A percentile compares a stretch with the other conserved stretches of the same genome.
Evolutionary conservation across 2,797 vertebrate species (phyloP).

Genomic region (Nasua narica): DNA sequence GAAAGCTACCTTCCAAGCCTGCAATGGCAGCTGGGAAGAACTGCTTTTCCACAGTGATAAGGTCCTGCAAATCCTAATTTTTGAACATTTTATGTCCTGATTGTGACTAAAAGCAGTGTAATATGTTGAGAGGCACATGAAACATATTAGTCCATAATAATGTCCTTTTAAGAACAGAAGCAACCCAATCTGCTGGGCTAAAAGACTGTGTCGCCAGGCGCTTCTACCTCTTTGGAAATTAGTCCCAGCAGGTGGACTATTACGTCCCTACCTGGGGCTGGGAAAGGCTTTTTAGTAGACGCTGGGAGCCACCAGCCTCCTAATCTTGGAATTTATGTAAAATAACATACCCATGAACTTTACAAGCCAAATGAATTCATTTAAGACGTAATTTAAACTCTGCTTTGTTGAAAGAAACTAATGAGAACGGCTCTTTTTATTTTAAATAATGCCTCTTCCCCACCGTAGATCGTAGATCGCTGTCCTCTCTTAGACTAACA

Average conservation of each 20-base stretch:
- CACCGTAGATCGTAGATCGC: neutral
- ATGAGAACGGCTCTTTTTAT: neutral
- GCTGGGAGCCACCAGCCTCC: neutral
- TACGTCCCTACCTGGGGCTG: constrained; percentile 22
- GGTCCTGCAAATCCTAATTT: neutral
- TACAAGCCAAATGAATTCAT: constrained; percentile 37
- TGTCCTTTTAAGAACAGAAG: constrained; percentile 51
- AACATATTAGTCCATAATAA: constrained; percentile 43
- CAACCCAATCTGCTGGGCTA: constrained; percentile 56
- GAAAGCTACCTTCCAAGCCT: neutral
- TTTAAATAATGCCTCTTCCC: neutral
- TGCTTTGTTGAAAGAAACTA: constrained; percentile 42
- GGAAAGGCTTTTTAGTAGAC: constrained; percentile 40
- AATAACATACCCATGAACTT: constrained; percentile 20
- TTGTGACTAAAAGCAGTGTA: constrained; percentile 29
- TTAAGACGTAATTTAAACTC: constrained; percentile 51
- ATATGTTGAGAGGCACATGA: constrained; percentile 34
- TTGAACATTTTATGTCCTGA: constrained; percentile 22
- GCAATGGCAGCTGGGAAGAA: neutral
- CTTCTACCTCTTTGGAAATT: constrained; percentile 69
- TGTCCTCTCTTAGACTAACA: neutral
- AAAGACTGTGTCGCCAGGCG: constrained; percentile 48
- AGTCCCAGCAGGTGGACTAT: constrained; percentile 68
- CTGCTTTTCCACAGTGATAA: constrained; percentile 4
- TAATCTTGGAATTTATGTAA: constrained; percentile 50